These are phyloP conservation scores for Hestina assimilis DNA, from an alignment of 1,140 invertebrate genomes.

Conservation along the genomic window DNA sequence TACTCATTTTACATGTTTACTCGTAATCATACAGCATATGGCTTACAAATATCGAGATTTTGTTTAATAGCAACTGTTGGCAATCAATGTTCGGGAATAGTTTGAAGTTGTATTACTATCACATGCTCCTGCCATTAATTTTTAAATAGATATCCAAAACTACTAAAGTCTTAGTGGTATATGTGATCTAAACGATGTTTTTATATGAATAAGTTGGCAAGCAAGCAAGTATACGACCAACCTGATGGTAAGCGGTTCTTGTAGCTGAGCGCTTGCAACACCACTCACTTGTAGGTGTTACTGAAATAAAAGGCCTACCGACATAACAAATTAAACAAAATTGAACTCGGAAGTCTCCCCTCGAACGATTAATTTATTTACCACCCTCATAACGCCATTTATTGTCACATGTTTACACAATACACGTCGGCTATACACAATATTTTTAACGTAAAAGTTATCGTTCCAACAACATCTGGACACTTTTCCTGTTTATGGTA, in stretches of 20 bases:
- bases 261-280: too few relatives aligned
- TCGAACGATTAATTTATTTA: neutral
- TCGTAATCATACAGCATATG: constrained; percentile 1
- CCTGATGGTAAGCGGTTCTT: too few relatives aligned
- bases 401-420: neutral
- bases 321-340: too few relatives aligned
- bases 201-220: too few relatives aligned
- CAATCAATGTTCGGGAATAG: neutral
- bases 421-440: neutral
- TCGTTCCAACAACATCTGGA: constrained; percentile 13
- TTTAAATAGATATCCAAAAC: too few relatives aligned
- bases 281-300: too few relatives aligned
- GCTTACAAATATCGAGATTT: neutral
- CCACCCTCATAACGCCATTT: neutral
- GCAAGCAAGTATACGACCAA: too few relatives aligned
- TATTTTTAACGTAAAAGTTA: constrained; percentile 2
- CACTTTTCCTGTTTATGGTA: constrained; percentile 17
- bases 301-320: too few relatives aligned
- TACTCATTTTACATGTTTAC: constrained; percentile 23
- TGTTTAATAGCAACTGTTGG: neutral
- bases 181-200: too few relatives aligned
- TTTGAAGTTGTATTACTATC: too few relatives aligned
- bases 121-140: too few relatives aligned
- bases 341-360: neutral
- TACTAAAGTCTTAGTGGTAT: too few relatives aligned